Conservation (phyloP, 2,113 vertebrate genomes). For the Lepus timidus region DNA sequence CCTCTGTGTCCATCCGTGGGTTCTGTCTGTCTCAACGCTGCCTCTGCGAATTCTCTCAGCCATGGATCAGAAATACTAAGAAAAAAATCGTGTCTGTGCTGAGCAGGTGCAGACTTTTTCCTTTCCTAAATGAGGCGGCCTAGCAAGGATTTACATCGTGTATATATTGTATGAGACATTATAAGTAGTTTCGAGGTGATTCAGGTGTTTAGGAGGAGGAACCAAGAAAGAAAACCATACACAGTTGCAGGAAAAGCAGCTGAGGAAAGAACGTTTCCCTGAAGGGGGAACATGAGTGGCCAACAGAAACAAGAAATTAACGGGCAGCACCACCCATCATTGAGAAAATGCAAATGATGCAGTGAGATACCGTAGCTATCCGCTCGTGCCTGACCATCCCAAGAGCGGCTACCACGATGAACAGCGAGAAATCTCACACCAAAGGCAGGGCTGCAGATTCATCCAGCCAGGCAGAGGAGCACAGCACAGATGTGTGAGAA, state of each 20-base stretch:
- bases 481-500: neutral
- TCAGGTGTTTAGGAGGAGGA: no score
- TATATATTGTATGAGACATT: neutral
- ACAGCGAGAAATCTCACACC: neutral
- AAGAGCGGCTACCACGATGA: neutral
- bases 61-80: neutral
- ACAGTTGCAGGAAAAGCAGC: neutral
- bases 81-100: neutral
- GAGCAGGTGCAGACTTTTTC: neutral
- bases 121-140: neutral
- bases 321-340: neutral
- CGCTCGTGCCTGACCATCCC: neutral
- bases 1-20: neutral
- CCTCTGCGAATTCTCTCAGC: neutral
- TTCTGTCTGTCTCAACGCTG: neutral
- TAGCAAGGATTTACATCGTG: neutral
- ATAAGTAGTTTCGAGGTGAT: neutral
- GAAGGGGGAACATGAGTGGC: neutral
- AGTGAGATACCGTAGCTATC: neutral
- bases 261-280: neutral
- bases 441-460: conserved; percentile 18
- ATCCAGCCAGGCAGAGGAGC: neutral
- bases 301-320: neutral
- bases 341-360: conserved; percentile 18
- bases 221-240: neutral